Evolutionary conservation across 2,888 invertebrate species (phyloP).

Genomic region (Tetanocera ferruginea): DNA sequence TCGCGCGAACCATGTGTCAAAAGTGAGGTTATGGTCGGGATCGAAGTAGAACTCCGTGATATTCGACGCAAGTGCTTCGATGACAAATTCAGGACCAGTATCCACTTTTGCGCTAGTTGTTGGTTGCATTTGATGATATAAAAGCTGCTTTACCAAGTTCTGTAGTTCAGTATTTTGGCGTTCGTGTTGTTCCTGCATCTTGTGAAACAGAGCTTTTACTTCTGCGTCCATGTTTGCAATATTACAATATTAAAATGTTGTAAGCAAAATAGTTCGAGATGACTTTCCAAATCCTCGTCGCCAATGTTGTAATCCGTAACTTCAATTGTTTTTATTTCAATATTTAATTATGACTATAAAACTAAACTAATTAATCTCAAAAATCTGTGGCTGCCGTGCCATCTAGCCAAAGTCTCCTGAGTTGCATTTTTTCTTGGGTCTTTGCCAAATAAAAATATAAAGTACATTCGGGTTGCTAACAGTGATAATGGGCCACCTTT

Average conservation of each 20-base stretch:
- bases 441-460: no score
- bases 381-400: no score
- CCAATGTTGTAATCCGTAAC: slow-evolving; percentile 2
- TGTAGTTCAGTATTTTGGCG: slow-evolving; percentile 28
- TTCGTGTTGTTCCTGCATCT: slow-evolving; percentile 36
- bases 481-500: no score
- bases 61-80: slow-evolving; percentile 43
- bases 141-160: slow-evolving; percentile 2
- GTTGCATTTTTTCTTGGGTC: no score
- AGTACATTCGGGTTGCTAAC: no score
- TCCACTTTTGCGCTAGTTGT: not conserved
- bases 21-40: slow-evolving; percentile 46
- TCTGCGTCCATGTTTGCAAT: no score
- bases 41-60: slow-evolving; percentile 43
- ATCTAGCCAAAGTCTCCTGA: no score
- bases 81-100: slow-evolving; percentile 29
- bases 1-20: slow-evolving; percentile 43
- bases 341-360: no score
- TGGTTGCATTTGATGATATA: not conserved
- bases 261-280: not conserved
- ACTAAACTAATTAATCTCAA: no score
- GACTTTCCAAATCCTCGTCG: slow-evolving; percentile 32
- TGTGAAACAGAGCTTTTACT: not conserved
- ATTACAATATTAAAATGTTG: not conserved
- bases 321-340: no score